phyloP scores from a whole-genome alignment of 2,888 invertebrate genomes.

The Neria commutata region DNA sequence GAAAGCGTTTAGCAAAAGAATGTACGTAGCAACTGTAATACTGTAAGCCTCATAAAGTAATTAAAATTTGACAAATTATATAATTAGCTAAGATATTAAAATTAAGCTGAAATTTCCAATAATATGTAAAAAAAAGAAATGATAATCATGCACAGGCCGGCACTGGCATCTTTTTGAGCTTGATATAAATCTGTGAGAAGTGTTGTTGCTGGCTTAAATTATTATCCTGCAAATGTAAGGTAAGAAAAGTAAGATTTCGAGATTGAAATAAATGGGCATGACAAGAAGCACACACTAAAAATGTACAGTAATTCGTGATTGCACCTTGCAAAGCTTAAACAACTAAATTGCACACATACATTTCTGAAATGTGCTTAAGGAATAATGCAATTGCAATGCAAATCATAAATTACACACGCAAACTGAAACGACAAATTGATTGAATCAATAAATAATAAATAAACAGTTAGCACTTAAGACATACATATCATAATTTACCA shows the following conservation, averaged over 20 bases:
- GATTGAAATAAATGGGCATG: conserved; percentile 6
- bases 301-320: background rate
- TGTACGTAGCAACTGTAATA: too few relatives aligned
- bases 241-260: background rate
- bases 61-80: conserved; percentile 12
- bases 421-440: too few relatives aligned
- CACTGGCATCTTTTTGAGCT: conserved; percentile 35
- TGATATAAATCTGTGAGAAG: conserved; percentile 31
- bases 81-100: conserved; percentile 22
- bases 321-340: too few relatives aligned
- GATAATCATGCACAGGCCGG: conserved; percentile 14
- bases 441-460: too few relatives aligned
- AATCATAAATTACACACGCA: too few relatives aligned
- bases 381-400: too few relatives aligned
- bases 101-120: conserved; percentile 5
- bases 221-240: conserved; percentile 25
- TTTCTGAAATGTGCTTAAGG: too few relatives aligned
- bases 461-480: too few relatives aligned
- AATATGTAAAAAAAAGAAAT: background rate
- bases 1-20: background rate
- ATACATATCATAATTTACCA: background rate
- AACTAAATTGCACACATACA: too few relatives aligned
- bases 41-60: conserved; percentile 1
- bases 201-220: conserved; percentile 24
- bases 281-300: background rate